Base-by-base conservation (phyloP, 1,140 invertebrate genomes). In the Aphelinus certus region DNA sequence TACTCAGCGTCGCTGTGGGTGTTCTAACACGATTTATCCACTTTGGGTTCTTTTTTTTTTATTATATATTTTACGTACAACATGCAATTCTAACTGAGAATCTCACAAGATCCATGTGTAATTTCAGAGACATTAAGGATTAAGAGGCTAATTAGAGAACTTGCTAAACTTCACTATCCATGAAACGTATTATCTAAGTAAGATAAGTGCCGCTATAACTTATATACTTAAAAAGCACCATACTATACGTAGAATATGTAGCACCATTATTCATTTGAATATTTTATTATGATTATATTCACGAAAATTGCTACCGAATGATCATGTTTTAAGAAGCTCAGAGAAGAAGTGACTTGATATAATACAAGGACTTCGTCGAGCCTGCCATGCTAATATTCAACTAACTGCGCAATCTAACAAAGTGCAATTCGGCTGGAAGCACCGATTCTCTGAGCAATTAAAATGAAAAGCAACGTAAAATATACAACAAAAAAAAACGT, bases 91-190 rank as follows among this genome's bases (percentile, higher is more conserved):
- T 63, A 71, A 71, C 26, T 62, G 55, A 62, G 57, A 57, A 68
- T 26, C 45, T 10, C 51, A 63, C 63, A 0, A 5, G 6, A 73
- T 63, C 63, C n/a, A 68, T 74, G 43, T 68, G 60, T 42, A 60
- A 68, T 74, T 74, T 74, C 72, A 74, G 72, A 74, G 57, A 56
- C 65, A 57, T 74, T 74, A 68, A 74, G 49, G 72, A 68, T 3
- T 51, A 58, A 64, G 53, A 66, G 45, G 71, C 7, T 57, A 47
- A 57, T 62, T 72, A 72, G 64, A 10, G 70, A 64, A 64, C 64
- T 55, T 48, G 45, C 53, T 64, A 72, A 72, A 43, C 61, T 72
- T 56, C 51, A 45, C 42, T 47, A 64, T 51, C 64, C 4, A 9
- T 48, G 62, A 26, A 64, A 71, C 55, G 56, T 56, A 72, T 45